Conservation (phyloP, 2,797 vertebrate genomes). For the Sibirionetta formosa region DNA sequence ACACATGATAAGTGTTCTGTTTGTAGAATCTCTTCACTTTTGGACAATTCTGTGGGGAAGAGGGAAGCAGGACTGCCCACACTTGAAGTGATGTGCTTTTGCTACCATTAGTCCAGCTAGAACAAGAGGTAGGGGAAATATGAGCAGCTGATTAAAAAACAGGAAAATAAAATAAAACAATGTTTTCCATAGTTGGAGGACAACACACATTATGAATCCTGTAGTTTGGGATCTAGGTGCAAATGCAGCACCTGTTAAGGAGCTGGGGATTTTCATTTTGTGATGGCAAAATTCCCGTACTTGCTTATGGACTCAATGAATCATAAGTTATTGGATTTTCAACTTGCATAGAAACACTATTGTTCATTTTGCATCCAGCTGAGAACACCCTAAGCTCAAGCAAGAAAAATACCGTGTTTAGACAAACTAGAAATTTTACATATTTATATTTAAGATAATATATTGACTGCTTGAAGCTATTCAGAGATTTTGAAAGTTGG, state of each 20-base stretch:
- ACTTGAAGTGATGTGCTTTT: neutral
- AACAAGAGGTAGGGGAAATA: neutral
- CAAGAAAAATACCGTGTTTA: neutral
- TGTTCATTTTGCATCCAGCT: neutral
- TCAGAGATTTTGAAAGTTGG: neutral
- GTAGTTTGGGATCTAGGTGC: neutral
- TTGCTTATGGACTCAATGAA: neutral
- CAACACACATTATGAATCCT: neutral
- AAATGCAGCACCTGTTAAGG: neutral
- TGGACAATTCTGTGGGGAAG: fast-evolving
- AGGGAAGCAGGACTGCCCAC: neutral
- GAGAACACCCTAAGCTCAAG: neutral
- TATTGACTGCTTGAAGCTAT: neutral
- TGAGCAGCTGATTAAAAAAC: neutral
- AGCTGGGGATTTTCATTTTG: neutral
- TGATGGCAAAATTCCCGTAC: neutral
- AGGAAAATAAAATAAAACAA: neutral
- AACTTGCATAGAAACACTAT: neutral
- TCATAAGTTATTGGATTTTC: neutral
- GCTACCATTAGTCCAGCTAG: neutral
- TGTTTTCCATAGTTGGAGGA: neutral
- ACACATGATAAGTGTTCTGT: fast-evolving
- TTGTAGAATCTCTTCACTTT: neutral
- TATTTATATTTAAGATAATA: neutral
- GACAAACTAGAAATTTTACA: neutral